Evolutionary conservation across 2,888 invertebrate species (phyloP), one percentile per base, ranked within the genome.

Genomic region (Apamea anceps): DNA sequence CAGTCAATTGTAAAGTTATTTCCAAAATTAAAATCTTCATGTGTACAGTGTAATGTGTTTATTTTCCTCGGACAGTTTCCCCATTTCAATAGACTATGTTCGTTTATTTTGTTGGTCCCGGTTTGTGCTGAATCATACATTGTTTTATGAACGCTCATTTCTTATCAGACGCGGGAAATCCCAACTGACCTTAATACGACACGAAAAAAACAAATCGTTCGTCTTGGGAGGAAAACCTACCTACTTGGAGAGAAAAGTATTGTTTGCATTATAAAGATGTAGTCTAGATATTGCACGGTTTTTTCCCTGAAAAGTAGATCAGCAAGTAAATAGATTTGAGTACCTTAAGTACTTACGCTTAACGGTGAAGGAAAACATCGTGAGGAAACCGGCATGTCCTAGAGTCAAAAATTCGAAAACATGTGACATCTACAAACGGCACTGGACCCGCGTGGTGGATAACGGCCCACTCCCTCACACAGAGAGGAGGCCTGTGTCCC

Each of bases 231-330:
- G 21, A 37, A 12, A 37, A 37, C 21, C 28, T 28, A 15, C 28
- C 28, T 62, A 62, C 15, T 62, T 60, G n/a, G 15, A 83, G n/a
- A 54, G 8, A 60, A 21, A 45, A 66, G 3, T 83, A 21, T 45
- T 84, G 15, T 77, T 84, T 78, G 25, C 25, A 45, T 45, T 37
- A 5, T 42, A 37, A 67, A 78, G 67, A 78, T 67, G 51, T 0
- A 1, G 42, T 60, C 15, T 76, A 37, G 13, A 10, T 45, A 13
- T 28, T 66, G 15, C 25, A 65, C 32, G 12, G 57, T 65, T 73
- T 80, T 48, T 66, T 5, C 74, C 57, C 57, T 42, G 3, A 63
- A 21, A 18, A n/a, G 21, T 42, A 71, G 10, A 63, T 37, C 65
- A 81, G 3, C 15, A 18, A 48, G 28, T n/a, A 67, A 42, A 67